These are phyloP conservation scores for Goniozus legneri DNA, from an alignment of 1,140 invertebrate genomes.

Conservation along the genomic window DNA sequence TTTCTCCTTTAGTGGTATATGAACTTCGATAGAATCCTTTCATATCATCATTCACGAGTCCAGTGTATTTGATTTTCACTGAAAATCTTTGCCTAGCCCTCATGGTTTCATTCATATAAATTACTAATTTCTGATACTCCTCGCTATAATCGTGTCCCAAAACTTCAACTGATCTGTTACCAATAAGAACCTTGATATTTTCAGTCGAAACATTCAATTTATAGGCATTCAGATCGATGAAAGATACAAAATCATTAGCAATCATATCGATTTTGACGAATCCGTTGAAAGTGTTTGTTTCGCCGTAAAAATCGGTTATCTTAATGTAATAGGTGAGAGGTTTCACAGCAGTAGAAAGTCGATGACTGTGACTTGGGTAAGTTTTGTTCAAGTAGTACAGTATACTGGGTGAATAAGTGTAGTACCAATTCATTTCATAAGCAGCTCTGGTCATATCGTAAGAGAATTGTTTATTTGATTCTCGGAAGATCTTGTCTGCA, in stretches of 20 bases:
- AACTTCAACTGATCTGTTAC: no score
- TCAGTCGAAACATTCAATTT: slow-evolving; percentile 18
- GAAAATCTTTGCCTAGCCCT: slow-evolving; percentile 28
- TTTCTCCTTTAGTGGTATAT: slow-evolving; percentile 45
- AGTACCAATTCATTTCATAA: slow-evolving; percentile 30
- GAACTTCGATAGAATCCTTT: slow-evolving; percentile 64
- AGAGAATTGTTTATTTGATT: no score
- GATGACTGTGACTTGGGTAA: slow-evolving; percentile 23
- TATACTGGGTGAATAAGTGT: slow-evolving; percentile 19
- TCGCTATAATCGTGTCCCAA: background rate
- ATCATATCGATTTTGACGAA: slow-evolving; percentile 29
- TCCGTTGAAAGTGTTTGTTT: slow-evolving; percentile 35
- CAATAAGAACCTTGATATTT: no score
- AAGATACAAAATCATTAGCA: slow-evolving; percentile 9
- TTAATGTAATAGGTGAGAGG: slow-evolving; percentile 35
- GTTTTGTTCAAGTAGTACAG: slow-evolving; percentile 19
- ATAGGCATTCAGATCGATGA: slow-evolving; percentile 33
- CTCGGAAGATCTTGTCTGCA: no score
- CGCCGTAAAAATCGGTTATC: slow-evolving; percentile 30
- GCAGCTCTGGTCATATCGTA: slow-evolving; percentile 4
- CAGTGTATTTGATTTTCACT: slow-evolving; percentile 52
- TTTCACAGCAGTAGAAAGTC: slow-evolving; percentile 27
- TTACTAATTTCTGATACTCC: slow-evolving; percentile 19
- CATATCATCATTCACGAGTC: slow-evolving; percentile 54
- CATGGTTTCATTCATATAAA: slow-evolving; percentile 18